A percentile compares a stretch with the other conserved stretches of the same genome.
Conservation (phyloP, 2,797 vertebrate species). For the Salmo trutta region DNA sequence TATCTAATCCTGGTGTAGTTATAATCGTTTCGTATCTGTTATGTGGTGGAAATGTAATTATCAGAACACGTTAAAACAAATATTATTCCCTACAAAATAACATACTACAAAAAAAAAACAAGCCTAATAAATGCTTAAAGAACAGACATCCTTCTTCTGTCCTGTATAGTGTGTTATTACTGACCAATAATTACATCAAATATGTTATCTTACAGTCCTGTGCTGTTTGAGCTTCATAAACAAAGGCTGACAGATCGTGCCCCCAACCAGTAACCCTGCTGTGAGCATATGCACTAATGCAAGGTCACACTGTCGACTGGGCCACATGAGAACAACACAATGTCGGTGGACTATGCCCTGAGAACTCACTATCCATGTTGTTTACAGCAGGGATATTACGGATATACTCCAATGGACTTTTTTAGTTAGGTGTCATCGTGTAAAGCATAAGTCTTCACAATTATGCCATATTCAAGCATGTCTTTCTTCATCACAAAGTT, state of each 20-base stretch:
- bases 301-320: constrained; percentile 77
- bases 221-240: constrained; percentile 74
- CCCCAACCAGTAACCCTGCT: constrained; percentile 76
- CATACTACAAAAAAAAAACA: too few relatives aligned
- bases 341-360: constrained; percentile 33
- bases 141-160: constrained; percentile 12
- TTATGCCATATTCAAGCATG: constrained; percentile 55
- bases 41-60: background rate
- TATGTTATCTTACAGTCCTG: constrained; percentile 78
- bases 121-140: background rate
- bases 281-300: constrained; percentile 80
- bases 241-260: constrained; percentile 79
- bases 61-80: background rate
- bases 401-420: background rate
- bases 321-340: constrained; percentile 73
- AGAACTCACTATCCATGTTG: constrained; percentile 36
- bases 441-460: background rate
- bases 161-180: constrained; percentile 30
- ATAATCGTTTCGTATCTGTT: background rate
- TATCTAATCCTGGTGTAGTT: background rate
- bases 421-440: background rate
- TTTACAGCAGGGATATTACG: background rate
- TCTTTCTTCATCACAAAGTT: constrained; percentile 53
- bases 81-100: background rate
- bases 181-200: constrained; percentile 74